These are phyloP conservation scores for Mimumesa dahlbomi DNA, from an alignment of 2,888 invertebrate genomes.

Conservation along the genomic window DNA sequence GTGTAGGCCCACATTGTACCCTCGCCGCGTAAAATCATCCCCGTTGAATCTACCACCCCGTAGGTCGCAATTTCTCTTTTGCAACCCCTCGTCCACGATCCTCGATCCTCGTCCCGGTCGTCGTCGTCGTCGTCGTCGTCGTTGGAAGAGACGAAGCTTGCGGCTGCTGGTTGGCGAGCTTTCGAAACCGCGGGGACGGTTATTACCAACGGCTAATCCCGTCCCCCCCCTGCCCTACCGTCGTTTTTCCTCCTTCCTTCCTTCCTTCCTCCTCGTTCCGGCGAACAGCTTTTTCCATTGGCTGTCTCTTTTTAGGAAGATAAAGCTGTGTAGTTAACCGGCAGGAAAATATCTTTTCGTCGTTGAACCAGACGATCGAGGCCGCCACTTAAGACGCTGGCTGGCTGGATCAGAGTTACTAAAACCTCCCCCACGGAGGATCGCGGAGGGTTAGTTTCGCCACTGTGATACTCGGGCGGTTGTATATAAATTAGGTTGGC, in stretches of 20 bases:
- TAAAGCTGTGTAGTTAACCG: constrained; percentile 45
- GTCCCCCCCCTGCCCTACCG: constrained; percentile 63
- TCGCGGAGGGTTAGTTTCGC: constrained; percentile 16
- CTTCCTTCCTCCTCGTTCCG: constrained; percentile 1
- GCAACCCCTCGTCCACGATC: constrained; percentile 19
- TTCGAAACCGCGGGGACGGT: constrained; percentile 68
- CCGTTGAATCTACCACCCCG: constrained; percentile 49
- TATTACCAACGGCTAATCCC: constrained; percentile 73
- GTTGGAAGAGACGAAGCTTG: constrained; percentile 55
- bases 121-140: constrained; percentile 20
- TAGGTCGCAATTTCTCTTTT: constrained; percentile 32
- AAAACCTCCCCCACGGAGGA: constrained; percentile 1
- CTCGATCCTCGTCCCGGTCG: constrained; percentile 6
- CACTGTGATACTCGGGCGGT: background rate
- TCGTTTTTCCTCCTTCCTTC: constrained; percentile 48
- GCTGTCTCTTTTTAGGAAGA: constrained; percentile 16
- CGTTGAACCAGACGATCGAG: constrained; percentile 53
- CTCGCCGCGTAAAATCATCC: constrained; percentile 66
- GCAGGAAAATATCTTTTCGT: constrained; percentile 52
- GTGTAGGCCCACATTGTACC: constrained; percentile 60
- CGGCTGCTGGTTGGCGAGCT: constrained; percentile 64
- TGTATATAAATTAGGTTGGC: constrained; percentile 36
- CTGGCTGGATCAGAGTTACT: constrained; percentile 18
- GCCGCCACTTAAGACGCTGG: constrained; percentile 50
- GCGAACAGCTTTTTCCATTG: constrained; percentile 1